Conservation (phyloP, 2,113 vertebrate genomes). For the Serinus canaria region DNA sequence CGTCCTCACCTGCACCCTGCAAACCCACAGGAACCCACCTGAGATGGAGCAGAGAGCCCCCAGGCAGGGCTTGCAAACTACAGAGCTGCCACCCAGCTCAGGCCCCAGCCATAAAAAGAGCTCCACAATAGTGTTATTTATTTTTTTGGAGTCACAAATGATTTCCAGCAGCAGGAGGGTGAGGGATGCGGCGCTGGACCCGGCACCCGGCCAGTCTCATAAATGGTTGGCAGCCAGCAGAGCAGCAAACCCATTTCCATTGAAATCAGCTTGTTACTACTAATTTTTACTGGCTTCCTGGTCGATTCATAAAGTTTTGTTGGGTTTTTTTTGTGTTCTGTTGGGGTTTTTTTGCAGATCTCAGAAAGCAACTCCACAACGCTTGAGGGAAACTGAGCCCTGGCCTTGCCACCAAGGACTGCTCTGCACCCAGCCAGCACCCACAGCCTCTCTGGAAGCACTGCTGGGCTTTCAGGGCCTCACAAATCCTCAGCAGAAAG, state of each 20-base stretch:
- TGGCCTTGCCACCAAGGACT: not conserved
- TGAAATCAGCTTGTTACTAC: constrained; percentile 68
- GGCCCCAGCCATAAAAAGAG: constrained; percentile 59
- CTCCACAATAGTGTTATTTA: constrained; percentile 62
- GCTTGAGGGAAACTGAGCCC: not conserved
- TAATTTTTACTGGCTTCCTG: constrained; percentile 63
- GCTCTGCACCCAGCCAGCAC: not conserved
- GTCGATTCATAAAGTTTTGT: constrained; percentile 59
- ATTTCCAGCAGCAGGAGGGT: constrained; percentile 78
- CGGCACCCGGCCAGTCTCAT: constrained; percentile 73
- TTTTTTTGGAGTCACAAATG: constrained; percentile 75
- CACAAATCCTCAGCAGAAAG: not conserved
- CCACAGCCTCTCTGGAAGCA: rapidly evolving
- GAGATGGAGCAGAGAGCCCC: not conserved
- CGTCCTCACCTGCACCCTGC: not conserved
- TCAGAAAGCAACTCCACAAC: constrained; percentile 16
- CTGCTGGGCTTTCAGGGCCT: not conserved
- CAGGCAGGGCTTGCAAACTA: not conserved
- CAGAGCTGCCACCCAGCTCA: constrained; percentile 25
- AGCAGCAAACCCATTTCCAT: constrained; percentile 66
- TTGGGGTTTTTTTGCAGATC: not conserved
- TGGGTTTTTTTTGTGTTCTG: not conserved
- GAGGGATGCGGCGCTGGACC: constrained; percentile 67
- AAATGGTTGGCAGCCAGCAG: constrained; percentile 74
- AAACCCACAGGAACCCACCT: not conserved